Evolutionary conservation across 2,113 vertebrate species (phyloP), one percentile per base, ranked within the genome.

Genomic region (Muntiacus muntjak): DNA sequence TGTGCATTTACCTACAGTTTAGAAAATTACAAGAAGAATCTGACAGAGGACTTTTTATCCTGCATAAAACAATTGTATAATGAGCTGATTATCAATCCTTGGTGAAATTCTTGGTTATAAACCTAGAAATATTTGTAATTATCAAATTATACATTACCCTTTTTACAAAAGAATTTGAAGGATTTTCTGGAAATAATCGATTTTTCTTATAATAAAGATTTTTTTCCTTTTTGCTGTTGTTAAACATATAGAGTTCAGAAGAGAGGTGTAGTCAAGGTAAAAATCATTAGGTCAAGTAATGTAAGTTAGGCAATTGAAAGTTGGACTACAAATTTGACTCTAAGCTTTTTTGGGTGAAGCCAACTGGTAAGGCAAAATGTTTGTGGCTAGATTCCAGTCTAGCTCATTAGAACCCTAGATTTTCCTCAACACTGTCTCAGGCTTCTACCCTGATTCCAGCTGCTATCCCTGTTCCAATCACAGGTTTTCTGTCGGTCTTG

Each of bases 81-180:
- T 54, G 43, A 97, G 78, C n/a, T 95, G 79, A 86, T 47, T 91
- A 78, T 30, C 91, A 76, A 60, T 47, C 43, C 9, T 58, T 90
- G 14, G 19, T 92, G 50, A 94, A 88, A 95, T 74, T 86, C 93
- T 93, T 94, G 60, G 86, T 89, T 87, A 94, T 28, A 78, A 91
- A 16, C 30, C 60, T 91, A 84, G 86, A 97, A 94, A 94, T 94
- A 67, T 95, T 83, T 96, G 0, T 89, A 94, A 96, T 97, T 83
- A 95, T 47, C 36, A 92, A 96, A 71, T 88, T 92, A 89, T 16
- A 74, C 12, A 16, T 93, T 94, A 88, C 25, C 16, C 13, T 88
- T 95, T 76, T 19, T 16, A n/a, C 82, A 84, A 92, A 89, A 85
- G 5, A 25, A 74, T 25, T 76, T 91, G n/a, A 64, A 81, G 17